Base-by-base conservation (phyloP, 2,113 vertebrate species). In the Osmerus eperlanus region DNA sequence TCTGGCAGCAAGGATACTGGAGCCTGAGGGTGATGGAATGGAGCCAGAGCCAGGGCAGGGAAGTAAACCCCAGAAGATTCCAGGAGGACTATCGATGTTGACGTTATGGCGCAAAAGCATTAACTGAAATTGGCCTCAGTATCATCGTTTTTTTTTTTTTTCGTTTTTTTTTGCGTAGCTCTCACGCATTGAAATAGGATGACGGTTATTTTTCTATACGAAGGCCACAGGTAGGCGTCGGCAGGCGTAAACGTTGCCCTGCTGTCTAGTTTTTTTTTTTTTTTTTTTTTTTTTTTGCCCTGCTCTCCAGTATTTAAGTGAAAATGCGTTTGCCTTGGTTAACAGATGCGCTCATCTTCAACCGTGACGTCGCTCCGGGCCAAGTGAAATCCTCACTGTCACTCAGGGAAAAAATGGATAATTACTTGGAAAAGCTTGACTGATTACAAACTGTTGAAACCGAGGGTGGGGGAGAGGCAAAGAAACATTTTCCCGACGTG, bases 321-420 rank as follows among this genome's bases (percentile, higher is more conserved):
- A 66, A 80, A 66, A 55, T 25, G 72, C 85, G 85, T 81, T 84
- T 85, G 83, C 83, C 79, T 77, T 84, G 83, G 78, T 80, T 79
- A 81, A 78, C 81, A 87, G 88, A 88, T 83, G 81, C 78, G 72
- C 87, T 87, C 79, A 71, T 86, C 84, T 85, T 78, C 85, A 89
- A 88, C 88, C 84, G 86, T 93, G 90, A 92, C 91, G 90, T 89
- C 84, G 89, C 92, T 89, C 67, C 72, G 72, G 89, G 90, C 86
- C 79, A 89, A 85, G 76, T 68, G 78, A 85, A 86, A 87, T 85
- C 87, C 86, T 89, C 82, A 78, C 87, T 91, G 88, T 89, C 84
- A 90, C 83, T 90, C 85, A 23, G 23, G 56, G 63, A 71, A 65
- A 51, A 80, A 76, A 72, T 62, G 74, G 71, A 51, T 65, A 85